Percentiles rank a stretch among this genome's conserved stretches.
Evolutionary conservation across 2,888 invertebrate genomes (phyloP).

Genomic region (Agonopterix heracliana): DNA sequence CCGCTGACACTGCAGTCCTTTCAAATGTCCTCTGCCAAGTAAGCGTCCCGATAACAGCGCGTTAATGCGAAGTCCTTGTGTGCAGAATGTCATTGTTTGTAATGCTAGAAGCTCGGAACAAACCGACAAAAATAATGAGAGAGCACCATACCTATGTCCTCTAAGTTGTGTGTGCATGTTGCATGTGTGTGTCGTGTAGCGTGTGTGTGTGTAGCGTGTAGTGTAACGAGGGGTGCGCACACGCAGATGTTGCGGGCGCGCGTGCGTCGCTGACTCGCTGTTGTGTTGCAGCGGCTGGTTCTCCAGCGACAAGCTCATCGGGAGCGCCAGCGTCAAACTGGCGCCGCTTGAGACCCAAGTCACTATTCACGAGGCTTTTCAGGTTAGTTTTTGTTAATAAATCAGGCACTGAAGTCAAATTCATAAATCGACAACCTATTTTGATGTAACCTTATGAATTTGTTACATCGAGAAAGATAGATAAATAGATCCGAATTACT

Average conservation of each 20-base stretch:
- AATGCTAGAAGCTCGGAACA: no score
- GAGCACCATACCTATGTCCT: no score
- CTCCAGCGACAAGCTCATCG: conserved; percentile 90
- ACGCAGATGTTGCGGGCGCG: conserved; percentile 9
- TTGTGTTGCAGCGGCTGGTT: conserved; percentile 95
- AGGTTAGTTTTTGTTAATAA: conserved; percentile 80
- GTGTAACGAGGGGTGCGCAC: conserved; percentile 19
- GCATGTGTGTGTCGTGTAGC: neutral
- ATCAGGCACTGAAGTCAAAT: neutral
- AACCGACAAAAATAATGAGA: no score
- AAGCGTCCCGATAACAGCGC: no score
- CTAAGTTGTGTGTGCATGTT: no score
- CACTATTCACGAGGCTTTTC: conserved; percentile 93
- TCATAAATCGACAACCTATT: neutral
- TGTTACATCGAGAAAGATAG: no score
- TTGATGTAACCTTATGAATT: neutral
- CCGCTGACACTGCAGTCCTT: no score
- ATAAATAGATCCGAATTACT: no score
- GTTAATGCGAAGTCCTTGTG: no score
- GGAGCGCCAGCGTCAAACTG: conserved; percentile 88
- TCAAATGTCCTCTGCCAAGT: no score
- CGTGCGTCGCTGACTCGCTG: conserved; percentile 43
- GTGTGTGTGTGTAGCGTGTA: conserved; percentile 18
- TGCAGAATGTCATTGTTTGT: no score
- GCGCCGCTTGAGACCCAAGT: conserved; percentile 92